Evolutionary conservation across 2,113 vertebrate species (phyloP).

Genomic region (Lepidothrix coronata): DNA sequence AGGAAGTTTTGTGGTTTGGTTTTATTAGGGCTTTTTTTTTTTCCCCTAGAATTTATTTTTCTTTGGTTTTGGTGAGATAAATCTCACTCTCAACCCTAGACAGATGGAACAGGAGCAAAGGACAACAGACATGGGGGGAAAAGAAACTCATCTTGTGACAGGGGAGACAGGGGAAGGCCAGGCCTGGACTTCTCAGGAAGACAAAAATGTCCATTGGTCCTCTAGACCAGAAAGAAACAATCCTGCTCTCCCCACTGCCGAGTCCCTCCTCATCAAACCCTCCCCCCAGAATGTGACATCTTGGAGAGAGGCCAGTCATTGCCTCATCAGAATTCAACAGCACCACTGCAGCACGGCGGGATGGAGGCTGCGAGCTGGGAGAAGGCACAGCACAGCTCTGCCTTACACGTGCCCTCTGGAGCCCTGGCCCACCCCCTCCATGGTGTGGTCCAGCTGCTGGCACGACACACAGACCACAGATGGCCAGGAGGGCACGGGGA

Average conservation of each 20-base stretch:
- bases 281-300: neutral
- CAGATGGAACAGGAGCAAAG: neutral
- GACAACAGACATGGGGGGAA: neutral
- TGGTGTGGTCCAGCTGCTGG: neutral
- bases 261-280: neutral
- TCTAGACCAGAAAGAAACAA: neutral
- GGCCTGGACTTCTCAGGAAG: neutral
- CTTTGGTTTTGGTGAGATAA: neutral
- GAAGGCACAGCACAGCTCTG: neutral
- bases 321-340: neutral
- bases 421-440: neutral
- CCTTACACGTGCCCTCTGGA: neutral
- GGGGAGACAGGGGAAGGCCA: neutral
- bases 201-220: neutral
- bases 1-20: neutral
- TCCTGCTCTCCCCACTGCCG: neutral
- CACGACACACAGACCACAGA: fast-evolving
- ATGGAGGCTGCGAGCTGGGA: fast-evolving
- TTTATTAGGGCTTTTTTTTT: neutral
- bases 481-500: fast-evolving
- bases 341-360: fast-evolving
- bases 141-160: neutral
- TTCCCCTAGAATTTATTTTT: neutral
- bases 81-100: neutral
- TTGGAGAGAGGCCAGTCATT: neutral